These are phyloP conservation scores for Neotoxoptera formosana DNA, from an alignment of 1,140 invertebrate genomes.

Conservation along the genomic window DNA sequence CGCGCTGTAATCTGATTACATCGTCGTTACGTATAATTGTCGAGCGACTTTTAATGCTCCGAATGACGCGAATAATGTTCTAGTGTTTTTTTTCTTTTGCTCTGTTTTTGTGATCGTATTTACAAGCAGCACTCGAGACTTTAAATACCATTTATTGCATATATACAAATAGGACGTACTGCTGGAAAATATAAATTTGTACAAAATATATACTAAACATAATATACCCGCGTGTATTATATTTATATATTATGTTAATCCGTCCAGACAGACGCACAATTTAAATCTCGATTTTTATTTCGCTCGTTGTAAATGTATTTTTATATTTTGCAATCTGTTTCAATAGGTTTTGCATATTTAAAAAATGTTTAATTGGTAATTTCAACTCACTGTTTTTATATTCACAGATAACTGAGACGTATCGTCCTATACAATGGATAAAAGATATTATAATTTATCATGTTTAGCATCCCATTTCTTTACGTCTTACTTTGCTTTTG, in stretches of 20 bases:
- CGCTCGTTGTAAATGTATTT: neutral
- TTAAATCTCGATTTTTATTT: slow-evolving; percentile 5
- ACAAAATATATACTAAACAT: neutral
- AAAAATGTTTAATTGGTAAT: neutral
- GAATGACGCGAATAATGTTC: neutral
- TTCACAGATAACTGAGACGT: neutral
- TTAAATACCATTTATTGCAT: neutral
- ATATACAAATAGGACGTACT: neutral
- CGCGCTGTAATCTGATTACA: neutral
- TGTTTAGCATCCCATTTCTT: neutral
- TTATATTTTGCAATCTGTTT: neutral
- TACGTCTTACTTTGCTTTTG: neutral
- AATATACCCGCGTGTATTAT: neutral
- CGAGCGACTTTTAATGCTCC: slow-evolving; percentile 12
- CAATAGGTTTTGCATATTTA: neutral
- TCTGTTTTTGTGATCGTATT: neutral
- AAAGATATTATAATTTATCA: neutral
- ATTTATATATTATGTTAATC: neutral
- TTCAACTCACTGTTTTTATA: neutral
- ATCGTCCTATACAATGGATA: neutral
- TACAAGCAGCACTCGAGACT: neutral
- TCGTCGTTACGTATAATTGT: neutral
- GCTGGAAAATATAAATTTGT: neutral
- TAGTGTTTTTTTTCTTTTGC: neutral
- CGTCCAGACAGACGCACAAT: neutral